Conservation (phyloP, 2,113 vertebrate genomes). For the Petromus typicus region DNA sequence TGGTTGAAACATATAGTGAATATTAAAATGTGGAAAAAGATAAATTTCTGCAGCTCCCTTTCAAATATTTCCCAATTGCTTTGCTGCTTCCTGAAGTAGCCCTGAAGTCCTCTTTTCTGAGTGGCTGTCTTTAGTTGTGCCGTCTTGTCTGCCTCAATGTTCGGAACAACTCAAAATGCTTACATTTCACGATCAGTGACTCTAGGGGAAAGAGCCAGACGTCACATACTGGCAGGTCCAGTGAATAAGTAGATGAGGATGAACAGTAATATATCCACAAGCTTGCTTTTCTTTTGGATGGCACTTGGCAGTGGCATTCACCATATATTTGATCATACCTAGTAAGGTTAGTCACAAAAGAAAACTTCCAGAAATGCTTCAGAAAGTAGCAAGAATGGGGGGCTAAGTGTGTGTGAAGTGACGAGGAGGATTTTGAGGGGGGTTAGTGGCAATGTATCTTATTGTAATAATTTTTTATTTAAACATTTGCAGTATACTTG, state of each 20-base stretch:
- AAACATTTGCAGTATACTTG: not conserved
- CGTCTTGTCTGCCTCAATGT: not conserved
- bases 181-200: not conserved
- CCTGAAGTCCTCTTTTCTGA: not conserved
- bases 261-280: not conserved
- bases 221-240: not conserved
- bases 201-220: not conserved
- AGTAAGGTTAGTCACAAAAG: not conserved
- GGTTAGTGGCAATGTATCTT: not conserved
- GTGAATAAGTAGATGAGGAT: not conserved
- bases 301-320: not conserved
- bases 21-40: not conserved
- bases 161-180: not conserved
- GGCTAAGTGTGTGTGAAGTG: not conserved
- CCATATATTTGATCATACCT: not conserved
- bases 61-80: not conserved
- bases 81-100: not conserved
- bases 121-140: not conserved
- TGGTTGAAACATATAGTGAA: not conserved
- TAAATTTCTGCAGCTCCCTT: not conserved
- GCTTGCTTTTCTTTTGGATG: not conserved
- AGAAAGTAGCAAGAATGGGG: not conserved
- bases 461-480: not conserved
- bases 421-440: not conserved
- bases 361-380: not conserved